These are phyloP conservation scores for Ischnus inquisitorius DNA, from an alignment of 2,888 invertebrate genomes.

Conservation along the genomic window DNA sequence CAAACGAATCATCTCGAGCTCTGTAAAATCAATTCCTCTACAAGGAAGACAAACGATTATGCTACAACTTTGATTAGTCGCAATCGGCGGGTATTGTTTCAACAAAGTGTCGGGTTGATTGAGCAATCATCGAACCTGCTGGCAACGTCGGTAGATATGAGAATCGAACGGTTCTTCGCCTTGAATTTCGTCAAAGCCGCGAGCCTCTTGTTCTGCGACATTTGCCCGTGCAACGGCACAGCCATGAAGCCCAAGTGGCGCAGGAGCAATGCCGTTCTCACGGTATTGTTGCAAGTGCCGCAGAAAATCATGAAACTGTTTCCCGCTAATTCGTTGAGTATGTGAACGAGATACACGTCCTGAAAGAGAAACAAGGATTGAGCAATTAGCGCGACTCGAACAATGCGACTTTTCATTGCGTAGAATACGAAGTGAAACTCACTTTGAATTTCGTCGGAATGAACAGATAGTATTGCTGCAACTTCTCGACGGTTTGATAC, in stretches of 20 bases:
- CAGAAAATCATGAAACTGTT: constrained; percentile 99
- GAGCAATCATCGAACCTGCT: constrained; percentile 89
- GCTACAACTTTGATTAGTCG: too few species aligned
- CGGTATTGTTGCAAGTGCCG: constrained; percentile 96
- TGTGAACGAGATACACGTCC: constrained; percentile 98
- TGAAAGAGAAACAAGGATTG: constrained; percentile 82
- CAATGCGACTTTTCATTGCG: not conserved
- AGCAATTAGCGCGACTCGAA: not conserved
- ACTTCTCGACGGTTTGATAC: constrained; percentile 98
- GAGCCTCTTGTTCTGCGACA: constrained; percentile 98
- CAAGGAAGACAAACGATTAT: too few species aligned
- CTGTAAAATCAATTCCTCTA: too few species aligned
- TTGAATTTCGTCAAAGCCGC: constrained; percentile 99
- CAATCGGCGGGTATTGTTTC: too few species aligned
- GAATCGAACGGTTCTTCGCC: constrained; percentile 95
- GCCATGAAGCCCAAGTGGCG: constrained; percentile 96
- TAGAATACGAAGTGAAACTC: constrained; percentile 58
- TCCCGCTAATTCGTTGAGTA: constrained; percentile 97
- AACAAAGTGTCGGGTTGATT: not conserved
- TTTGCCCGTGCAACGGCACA: constrained; percentile 99
- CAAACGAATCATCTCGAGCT: not conserved
- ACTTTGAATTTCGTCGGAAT: constrained; percentile 98
- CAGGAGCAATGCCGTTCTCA: constrained; percentile 95
- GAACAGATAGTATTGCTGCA: constrained; percentile 97
- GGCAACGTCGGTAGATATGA: constrained; percentile 99